Evolutionary conservation across 2,113 vertebrate genomes (phyloP).

Genomic region (Equus quagga): DNA sequence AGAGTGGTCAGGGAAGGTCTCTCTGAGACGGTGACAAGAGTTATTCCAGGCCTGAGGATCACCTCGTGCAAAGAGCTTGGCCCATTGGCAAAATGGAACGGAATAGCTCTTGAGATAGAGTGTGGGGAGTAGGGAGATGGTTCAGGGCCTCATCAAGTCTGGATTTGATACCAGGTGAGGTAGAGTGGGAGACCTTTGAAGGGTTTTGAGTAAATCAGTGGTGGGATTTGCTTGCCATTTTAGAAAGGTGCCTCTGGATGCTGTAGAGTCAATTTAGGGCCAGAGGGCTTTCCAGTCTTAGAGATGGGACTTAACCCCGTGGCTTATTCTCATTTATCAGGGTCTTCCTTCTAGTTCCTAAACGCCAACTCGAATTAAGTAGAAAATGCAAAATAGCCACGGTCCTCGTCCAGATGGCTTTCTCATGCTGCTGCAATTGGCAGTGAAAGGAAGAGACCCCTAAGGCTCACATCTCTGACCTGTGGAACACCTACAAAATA

Average conservation of each 20-base stretch:
- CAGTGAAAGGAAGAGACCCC: neutral
- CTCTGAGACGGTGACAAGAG: neutral
- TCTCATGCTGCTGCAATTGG: neutral
- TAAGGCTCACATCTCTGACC: neutral
- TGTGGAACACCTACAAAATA: neutral
- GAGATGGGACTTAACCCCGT: neutral
- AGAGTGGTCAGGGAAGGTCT: neutral
- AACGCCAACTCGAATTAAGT: neutral
- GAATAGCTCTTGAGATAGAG: neutral
- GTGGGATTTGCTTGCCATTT: slow-evolving; percentile 4
- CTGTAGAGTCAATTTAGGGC: neutral
- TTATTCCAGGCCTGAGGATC: neutral
- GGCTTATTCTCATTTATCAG: slow-evolving; percentile 18
- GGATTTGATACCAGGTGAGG: neutral
- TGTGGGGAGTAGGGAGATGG: neutral
- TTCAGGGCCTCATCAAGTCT: neutral
- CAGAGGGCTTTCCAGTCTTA: neutral
- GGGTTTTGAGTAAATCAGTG: neutral
- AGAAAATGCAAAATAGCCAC: neutral
- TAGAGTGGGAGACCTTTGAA: neutral
- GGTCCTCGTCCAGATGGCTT: neutral
- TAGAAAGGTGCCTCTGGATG: neutral
- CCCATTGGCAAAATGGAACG: neutral
- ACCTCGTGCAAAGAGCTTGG: neutral
- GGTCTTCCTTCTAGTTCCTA: neutral